Percentiles rank a stretch among this genome's conserved stretches.
Evolutionary conservation across 2,888 invertebrate species (phyloP).

Genomic region (Rhorus exstirpatorius): DNA sequence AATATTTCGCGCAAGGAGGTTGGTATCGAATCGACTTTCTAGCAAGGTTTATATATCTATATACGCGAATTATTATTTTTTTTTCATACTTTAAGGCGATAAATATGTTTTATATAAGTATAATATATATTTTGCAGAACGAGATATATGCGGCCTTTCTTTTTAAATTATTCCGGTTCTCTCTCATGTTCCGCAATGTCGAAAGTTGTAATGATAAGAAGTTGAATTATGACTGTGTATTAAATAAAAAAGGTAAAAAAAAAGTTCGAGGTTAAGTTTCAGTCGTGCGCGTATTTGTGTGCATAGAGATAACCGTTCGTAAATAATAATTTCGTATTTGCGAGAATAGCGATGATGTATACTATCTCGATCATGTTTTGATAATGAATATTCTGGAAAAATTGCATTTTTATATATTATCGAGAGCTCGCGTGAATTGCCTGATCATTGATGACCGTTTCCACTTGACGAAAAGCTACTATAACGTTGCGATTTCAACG

Average conservation of each 20-base stretch:
- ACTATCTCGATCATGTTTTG: constrained; percentile 25
- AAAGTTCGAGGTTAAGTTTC: constrained; percentile 32
- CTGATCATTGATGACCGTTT: constrained; percentile 24
- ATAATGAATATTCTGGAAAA: constrained; percentile 34
- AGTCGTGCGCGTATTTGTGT: background rate
- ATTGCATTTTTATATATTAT: constrained; percentile 30
- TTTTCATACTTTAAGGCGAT: constrained; percentile 44
- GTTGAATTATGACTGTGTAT: constrained; percentile 50
- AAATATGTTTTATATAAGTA: constrained; percentile 49
- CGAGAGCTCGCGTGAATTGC: constrained; percentile 11
- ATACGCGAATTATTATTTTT: constrained; percentile 24
- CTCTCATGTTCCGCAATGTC: constrained; percentile 38
- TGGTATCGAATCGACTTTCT: constrained; percentile 84
- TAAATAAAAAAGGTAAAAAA: constrained; percentile 14
- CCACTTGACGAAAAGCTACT: constrained; percentile 1
- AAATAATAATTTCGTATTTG: constrained; percentile 12
- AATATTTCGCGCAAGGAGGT: constrained; percentile 80
- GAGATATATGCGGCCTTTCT: constrained; percentile 53
- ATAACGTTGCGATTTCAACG: constrained; percentile 4
- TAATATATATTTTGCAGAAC: constrained; percentile 51
- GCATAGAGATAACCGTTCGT: background rate
- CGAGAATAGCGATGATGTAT: constrained; percentile 11
- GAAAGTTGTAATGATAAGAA: constrained; percentile 57
- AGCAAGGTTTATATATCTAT: constrained; percentile 71
- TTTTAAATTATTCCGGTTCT: constrained; percentile 57